These are phyloP conservation scores for Trichacis sp. DNA, from an alignment of 2,888 invertebrate species.

Conservation along the genomic window DNA sequence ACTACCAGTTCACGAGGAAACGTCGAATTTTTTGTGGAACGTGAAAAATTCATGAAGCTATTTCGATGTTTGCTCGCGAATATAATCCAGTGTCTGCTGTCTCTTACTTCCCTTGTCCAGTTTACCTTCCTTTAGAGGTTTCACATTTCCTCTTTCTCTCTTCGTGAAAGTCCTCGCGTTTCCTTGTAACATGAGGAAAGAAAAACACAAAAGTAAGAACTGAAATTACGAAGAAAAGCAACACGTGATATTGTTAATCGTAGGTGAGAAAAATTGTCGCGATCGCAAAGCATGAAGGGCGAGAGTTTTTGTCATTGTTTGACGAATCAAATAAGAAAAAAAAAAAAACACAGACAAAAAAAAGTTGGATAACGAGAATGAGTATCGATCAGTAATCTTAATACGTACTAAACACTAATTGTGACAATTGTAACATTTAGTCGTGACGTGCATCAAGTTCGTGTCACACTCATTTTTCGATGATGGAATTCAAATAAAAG, in stretches of 20 bases:
- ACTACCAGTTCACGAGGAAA: conserved; percentile 56
- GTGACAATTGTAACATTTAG: conserved; percentile 64
- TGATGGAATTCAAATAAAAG: conserved; percentile 69
- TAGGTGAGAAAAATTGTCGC: conserved; percentile 49
- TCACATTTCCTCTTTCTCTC: conserved; percentile 25
- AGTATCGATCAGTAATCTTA: conserved; percentile 65
- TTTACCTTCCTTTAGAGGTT: conserved; percentile 29
- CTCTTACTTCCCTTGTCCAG: conserved; percentile 39
- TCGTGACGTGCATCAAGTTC: conserved; percentile 67
- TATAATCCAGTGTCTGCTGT: conserved; percentile 42
- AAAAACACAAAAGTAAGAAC: conserved; percentile 22
- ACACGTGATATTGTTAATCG: conserved; percentile 62
- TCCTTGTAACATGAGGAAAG: conserved; percentile 34
- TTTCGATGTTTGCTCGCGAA: conserved; percentile 57
- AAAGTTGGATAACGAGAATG: too few species aligned
- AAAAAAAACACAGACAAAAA: too few species aligned
- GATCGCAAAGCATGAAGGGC: conserved; percentile 48
- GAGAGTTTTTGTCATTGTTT: conserved; percentile 53
- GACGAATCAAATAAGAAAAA: conserved; percentile 46
- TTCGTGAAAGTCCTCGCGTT: conserved; percentile 20
- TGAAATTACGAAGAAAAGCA: conserved; percentile 45
- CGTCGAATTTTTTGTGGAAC: conserved; percentile 44
- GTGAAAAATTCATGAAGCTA: conserved; percentile 8
- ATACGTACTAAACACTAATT: conserved; percentile 62
- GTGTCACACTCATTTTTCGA: conserved; percentile 66